Evolutionary conservation across 1,140 invertebrate species (phyloP).

Genomic region (Portunus trituberculatus): DNA sequence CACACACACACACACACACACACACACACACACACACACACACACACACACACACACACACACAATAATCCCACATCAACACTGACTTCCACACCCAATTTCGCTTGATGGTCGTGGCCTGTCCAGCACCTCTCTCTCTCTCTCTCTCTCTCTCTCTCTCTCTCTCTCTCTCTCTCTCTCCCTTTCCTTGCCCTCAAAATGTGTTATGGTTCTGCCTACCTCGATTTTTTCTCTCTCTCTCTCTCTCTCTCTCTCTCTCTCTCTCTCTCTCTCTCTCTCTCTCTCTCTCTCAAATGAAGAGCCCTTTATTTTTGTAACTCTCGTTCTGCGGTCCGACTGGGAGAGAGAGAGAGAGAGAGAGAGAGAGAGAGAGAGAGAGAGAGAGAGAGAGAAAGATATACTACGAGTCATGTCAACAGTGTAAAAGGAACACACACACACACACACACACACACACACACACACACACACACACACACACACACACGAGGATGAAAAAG

Average conservation of each 20-base stretch:
- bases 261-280: slow-evolving; percentile 20
- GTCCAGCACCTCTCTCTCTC: background rate
- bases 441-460: slow-evolving; percentile 17
- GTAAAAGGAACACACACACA: background rate
- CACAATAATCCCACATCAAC: background rate
- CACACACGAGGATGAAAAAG: background rate
- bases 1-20: slow-evolving; percentile 20
- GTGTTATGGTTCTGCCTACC: background rate
- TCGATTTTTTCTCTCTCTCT: background rate
- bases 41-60: background rate
- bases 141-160: slow-evolving; percentile 17
- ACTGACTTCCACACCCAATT: background rate
- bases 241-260: slow-evolving; percentile 20
- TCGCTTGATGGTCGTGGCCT: background rate
- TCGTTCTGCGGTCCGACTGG: background rate
- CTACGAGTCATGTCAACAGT: background rate
- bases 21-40: slow-evolving; percentile 20
- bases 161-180: slow-evolving; percentile 16
- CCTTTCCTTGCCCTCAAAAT: background rate
- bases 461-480: slow-evolving; percentile 20
- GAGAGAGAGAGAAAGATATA: background rate
- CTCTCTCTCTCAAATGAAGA: slow-evolving; percentile 13
- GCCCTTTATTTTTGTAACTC: background rate
- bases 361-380: background rate
- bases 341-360: background rate